These are phyloP conservation scores for Zaprionus obscuricornis DNA, from an alignment of 2,888 invertebrate species.

Conservation along the genomic window DNA sequence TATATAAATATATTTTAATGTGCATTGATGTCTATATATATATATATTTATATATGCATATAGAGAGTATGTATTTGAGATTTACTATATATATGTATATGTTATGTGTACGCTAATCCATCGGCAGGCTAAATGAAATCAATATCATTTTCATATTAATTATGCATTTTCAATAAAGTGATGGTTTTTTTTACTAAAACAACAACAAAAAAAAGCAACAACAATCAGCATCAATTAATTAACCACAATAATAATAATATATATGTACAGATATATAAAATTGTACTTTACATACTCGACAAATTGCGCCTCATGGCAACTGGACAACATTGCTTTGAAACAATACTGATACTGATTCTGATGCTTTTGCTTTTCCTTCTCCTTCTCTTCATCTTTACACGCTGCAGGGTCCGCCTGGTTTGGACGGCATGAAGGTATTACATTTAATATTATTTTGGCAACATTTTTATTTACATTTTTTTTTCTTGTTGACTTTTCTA, in stretches of 20 bases:
- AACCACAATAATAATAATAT: constrained; percentile 6
- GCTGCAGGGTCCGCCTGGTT: constrained; percentile 93
- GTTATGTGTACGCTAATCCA: background rate
- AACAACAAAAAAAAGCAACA: constrained; percentile 25
- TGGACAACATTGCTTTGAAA: constrained; percentile 15
- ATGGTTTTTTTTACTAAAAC: constrained; percentile 76
- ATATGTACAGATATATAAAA: background rate
- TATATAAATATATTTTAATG: constrained; percentile 36
- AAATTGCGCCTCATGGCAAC: background rate
- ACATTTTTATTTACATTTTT: background rate
- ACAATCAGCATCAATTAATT: constrained; percentile 13
- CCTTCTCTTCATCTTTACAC: constrained; percentile 49
- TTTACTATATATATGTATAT: constrained; percentile 1
- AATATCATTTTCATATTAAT: constrained; percentile 73
- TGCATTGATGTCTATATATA: constrained; percentile 56
- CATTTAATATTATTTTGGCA: background rate
- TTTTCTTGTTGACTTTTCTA: constrained; percentile 5
- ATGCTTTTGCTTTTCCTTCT: constrained; percentile 41
- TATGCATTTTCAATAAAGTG: constrained; percentile 78
- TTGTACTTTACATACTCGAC: background rate
- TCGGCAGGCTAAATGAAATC: constrained; percentile 51
- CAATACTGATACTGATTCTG: constrained; percentile 13
- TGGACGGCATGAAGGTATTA: constrained; percentile 97
- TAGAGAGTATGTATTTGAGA: constrained; percentile 37
- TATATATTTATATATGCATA: constrained; percentile 18